Percentiles rank a stretch among this genome's conserved stretches.
These are phyloP conservation scores for Vicugna pacos DNA, from an alignment of 2,113 vertebrate genomes.

Conservation along the genomic window DNA sequence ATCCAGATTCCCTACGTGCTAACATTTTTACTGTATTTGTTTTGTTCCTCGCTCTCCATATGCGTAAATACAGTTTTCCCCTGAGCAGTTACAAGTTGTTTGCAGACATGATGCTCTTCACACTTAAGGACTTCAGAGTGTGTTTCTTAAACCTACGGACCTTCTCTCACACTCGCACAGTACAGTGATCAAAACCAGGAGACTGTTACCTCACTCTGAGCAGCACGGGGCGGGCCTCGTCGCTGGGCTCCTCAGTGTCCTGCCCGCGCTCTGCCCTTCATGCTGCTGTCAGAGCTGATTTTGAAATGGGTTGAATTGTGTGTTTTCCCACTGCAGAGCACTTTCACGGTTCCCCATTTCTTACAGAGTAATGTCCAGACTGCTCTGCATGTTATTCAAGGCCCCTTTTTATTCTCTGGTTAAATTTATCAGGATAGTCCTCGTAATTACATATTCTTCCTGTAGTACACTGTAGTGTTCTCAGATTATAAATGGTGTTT, in stretches of 20 bases:
- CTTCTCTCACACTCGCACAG: not conserved
- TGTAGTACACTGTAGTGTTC: not conserved
- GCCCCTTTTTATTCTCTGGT: not conserved
- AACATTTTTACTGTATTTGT: not conserved
- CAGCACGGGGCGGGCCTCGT: not conserved
- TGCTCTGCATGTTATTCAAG: not conserved
- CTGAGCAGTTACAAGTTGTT: not conserved
- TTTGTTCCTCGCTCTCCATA: not conserved
- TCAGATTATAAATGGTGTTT: not conserved
- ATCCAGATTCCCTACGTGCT: not conserved
- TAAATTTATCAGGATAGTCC: not conserved
- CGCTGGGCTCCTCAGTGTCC: not conserved
- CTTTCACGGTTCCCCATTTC: not conserved
- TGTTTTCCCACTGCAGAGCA: not conserved
- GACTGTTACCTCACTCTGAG: not conserved
- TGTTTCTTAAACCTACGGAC: constrained; percentile 26
- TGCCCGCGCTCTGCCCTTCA: not conserved
- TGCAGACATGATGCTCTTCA: not conserved
- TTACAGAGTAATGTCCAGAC: not conserved
- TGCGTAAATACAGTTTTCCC: not conserved
- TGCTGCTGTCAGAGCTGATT: not conserved
- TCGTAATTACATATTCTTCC: not conserved
- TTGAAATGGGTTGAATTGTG: not conserved
- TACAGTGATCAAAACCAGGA: constrained; percentile 7
- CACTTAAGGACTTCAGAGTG: not conserved